These are phyloP conservation scores for Hylaeus volcanicus DNA, from an alignment of 1,140 invertebrate species.

Conservation along the genomic window DNA sequence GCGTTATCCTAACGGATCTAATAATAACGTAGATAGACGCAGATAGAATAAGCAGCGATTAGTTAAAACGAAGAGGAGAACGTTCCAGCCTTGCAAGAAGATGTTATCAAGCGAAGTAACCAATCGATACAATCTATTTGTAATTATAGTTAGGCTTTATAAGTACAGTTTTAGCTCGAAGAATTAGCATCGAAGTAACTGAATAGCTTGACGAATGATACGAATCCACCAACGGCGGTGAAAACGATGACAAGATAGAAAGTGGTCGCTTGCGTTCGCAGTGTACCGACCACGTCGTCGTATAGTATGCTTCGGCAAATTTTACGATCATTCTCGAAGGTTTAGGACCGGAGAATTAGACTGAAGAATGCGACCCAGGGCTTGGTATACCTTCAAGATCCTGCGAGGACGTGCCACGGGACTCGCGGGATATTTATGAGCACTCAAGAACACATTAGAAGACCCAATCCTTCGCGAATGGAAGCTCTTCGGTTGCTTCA, in stretches of 20 bases:
- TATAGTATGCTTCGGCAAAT: slow-evolving; percentile 4
- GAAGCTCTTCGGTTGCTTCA: no score
- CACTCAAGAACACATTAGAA: no score
- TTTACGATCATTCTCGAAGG: neutral
- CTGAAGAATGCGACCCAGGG: slow-evolving; percentile 6
- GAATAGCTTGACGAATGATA: neutral
- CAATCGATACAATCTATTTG: no score
- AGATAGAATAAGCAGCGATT: neutral
- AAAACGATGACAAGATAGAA: slow-evolving; percentile 40
- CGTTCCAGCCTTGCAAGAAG: no score
- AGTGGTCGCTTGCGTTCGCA: slow-evolving; percentile 12
- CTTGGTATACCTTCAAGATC: no score
- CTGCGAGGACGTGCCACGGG: no score
- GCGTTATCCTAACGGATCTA: slow-evolving; percentile 3
- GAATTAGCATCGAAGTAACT: neutral
- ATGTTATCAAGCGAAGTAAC: no score
- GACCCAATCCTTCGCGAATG: no score
- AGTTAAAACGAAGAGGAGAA: neutral
- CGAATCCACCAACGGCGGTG: neutral
- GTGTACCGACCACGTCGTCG: neutral
- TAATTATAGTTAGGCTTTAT: no score
- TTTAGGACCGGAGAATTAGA: neutral
- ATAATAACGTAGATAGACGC: neutral
- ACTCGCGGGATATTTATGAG: slow-evolving; percentile 12
- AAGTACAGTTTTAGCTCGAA: no score